Base-by-base conservation (phyloP, 2,113 vertebrate species). In the Microtus richardsoni region DNA sequence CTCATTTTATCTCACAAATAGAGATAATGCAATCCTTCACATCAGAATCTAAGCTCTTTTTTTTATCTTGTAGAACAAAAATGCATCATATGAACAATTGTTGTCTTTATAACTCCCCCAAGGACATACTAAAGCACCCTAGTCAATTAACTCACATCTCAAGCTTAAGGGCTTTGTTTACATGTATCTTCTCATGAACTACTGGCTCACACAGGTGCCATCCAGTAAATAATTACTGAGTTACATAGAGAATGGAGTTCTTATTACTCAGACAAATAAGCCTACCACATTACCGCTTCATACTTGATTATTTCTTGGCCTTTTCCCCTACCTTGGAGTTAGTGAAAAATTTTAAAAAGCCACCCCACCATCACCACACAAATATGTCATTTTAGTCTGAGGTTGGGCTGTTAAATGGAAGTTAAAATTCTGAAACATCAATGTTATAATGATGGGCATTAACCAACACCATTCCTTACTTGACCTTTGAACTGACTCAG, bases 341-440 rank as follows among this genome's bases (percentile, higher is more conserved):
- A 83, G 0, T 73, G 26, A 24, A 87, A 21, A 92, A 7, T 66
- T 84, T 73, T 52, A 89, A 74, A 54, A 94, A 68, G 12, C 12
- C 71, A 7, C 58, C 5, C 36, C 73, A 9, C 49, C 49, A 49
- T 49, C 2, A 73, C 88, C 13, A 60, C 24, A 62, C 13, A 86
- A 26, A 21, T 39, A 3, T 22, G 10, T 71, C 91, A 5, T 36
- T 80, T 10, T 9, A 41, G 54, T 66, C 33, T 75, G 28, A 36
- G 26, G 10, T 73, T 85, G 85, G 16, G 62, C 33, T 93, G 22
- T 71, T 75, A 91, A 84, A 93, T 58, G 1, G 52, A 3, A 87
- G n/a, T 58, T 73, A 64, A 58, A 60, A 74, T 58, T 95, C n/a
- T 41, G 86, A 96, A 77, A 21, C 26, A 89, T 49, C 88, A 79